These are phyloP conservation scores for Tupaia tana DNA, from an alignment of 2,113 vertebrate species.

Conservation along the genomic window DNA sequence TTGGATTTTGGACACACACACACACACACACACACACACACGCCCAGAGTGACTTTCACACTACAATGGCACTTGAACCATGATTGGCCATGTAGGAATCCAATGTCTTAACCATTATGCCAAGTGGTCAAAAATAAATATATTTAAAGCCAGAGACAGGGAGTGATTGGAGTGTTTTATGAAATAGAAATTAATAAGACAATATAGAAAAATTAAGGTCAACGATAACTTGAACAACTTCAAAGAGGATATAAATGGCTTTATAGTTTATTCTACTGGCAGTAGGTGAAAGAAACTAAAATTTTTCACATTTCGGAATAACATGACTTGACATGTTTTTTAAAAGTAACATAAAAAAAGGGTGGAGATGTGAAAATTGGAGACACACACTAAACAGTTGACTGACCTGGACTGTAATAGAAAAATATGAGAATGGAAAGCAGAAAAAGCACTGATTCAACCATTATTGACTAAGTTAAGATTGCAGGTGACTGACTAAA, in stretches of 20 bases:
- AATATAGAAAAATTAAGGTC: not conserved
- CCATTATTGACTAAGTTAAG: not conserved
- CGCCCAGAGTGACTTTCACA: no score
- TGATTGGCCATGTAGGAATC: no score
- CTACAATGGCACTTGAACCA: no score
- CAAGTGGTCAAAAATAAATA: not conserved
- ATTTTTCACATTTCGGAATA: not conserved
- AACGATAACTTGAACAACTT: slow-evolving; percentile 1
- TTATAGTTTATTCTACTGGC: not conserved
- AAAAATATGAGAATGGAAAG: not conserved
- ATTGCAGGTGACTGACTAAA: not conserved
- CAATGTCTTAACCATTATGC: no score
- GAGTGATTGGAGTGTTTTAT: not conserved
- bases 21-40: no score
- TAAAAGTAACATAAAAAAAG: not conserved
- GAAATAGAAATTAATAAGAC: not conserved
- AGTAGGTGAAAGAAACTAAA: not conserved
- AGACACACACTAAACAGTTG: not conserved
- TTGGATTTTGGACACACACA: no score
- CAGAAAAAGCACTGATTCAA: not conserved
- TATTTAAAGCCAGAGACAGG: not conserved
- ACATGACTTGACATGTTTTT: not conserved
- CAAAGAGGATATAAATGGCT: not conserved
- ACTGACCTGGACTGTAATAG: not conserved
- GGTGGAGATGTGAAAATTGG: not conserved